Percentiles rank a stretch among this genome's conserved stretches.
Evolutionary conservation across 1,140 invertebrate species (phyloP).

Genomic region (Copidosoma floridanum): DNA sequence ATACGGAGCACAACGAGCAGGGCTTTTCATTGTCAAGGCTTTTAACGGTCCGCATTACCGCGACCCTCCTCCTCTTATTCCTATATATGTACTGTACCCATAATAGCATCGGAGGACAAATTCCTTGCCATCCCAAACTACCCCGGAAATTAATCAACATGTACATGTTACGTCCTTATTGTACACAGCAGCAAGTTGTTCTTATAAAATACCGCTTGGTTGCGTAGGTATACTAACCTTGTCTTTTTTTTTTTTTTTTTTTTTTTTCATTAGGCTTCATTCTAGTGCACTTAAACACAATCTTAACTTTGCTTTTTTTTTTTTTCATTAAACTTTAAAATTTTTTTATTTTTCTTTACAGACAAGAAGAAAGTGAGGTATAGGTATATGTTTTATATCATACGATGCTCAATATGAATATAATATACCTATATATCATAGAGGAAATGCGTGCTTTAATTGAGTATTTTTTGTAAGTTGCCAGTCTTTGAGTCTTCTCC

Average conservation of each 20-base stretch:
- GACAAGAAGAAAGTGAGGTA: slow-evolving; percentile 10
- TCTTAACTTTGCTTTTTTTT: slow-evolving; percentile 7
- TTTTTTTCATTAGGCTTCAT: neutral
- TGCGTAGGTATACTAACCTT: no score
- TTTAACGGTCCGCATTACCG: slow-evolving; percentile 33
- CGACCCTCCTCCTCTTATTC: neutral
- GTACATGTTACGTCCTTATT: no score
- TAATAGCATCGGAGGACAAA: no score
- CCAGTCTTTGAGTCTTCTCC: slow-evolving; percentile 24
- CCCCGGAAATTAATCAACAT: no score
- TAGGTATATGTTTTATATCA: no score
- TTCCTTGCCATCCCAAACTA: no score
- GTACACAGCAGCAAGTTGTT: neutral
- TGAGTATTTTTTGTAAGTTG: slow-evolving; percentile 22
- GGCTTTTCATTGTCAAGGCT: slow-evolving; percentile 42
- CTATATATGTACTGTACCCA: neutral
- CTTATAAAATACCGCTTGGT: no score
- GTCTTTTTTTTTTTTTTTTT: no score
- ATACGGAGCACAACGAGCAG: slow-evolving; percentile 27
- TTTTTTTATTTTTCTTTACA: neutral
- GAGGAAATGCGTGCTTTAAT: slow-evolving; percentile 18
- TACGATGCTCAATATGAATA: no score
- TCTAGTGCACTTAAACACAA: slow-evolving; percentile 10
- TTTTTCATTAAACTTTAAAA: neutral
- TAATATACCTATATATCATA: no score